Conservation (phyloP, 2,888 invertebrate species). For the Troides helena region DNA sequence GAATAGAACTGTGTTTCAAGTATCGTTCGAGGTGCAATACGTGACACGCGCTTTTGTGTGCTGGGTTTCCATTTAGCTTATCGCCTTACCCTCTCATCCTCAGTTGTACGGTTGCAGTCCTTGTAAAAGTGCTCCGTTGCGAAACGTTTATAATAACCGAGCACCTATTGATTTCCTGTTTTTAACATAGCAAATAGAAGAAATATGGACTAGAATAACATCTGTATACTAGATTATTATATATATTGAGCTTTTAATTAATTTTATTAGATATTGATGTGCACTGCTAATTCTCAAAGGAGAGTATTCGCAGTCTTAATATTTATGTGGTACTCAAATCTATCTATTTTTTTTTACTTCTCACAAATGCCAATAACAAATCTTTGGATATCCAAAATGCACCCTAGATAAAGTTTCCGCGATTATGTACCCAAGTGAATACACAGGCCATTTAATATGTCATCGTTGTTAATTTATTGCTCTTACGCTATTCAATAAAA, state of each 20-base stretch:
- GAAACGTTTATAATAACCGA: conserved; percentile 16
- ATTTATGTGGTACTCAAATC: not conserved
- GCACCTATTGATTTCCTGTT: conserved; percentile 9
- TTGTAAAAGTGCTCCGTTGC: conserved; percentile 35
- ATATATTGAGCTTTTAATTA: too few species aligned
- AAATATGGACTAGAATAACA: too few species aligned
- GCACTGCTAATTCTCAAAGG: too few species aligned
- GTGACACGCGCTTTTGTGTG: conserved; percentile 48
- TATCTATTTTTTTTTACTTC: not conserved
- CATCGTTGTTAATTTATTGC: conserved; percentile 68
- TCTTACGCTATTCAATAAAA: conserved; percentile 66
- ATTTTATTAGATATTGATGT: too few species aligned
- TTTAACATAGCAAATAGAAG: not conserved
- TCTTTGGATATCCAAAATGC: conserved; percentile 16
- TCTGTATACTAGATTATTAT: too few species aligned
- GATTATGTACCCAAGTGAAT: conserved; percentile 63
- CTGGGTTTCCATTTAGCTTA: conserved; percentile 45
- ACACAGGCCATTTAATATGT: conserved; percentile 69
- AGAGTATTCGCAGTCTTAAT: too few species aligned
- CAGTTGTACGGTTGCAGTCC: conserved; percentile 47
- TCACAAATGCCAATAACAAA: conserved; percentile 1
- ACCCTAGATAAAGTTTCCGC: conserved; percentile 22
- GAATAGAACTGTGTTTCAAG: conserved; percentile 26
- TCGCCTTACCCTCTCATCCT: conserved; percentile 45
- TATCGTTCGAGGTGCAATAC: conserved; percentile 28